These are phyloP conservation scores for Catharus fuscescens DNA, from an alignment of 2,113 vertebrate species.

Conservation along the genomic window DNA sequence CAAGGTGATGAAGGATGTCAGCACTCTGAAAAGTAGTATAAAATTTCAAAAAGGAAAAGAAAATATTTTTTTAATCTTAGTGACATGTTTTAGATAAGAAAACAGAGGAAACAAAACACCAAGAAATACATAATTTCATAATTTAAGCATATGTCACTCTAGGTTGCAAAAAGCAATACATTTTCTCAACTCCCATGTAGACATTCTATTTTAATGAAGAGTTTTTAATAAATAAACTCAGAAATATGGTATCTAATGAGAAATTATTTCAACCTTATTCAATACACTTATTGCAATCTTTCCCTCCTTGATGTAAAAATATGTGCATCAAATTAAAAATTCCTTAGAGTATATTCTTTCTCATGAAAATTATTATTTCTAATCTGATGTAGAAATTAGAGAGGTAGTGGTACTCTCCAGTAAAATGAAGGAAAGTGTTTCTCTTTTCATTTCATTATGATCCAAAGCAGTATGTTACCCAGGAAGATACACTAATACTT, in stretches of 20 bases:
- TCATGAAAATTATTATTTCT: neutral
- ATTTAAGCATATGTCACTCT: neutral
- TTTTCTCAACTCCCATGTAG: neutral
- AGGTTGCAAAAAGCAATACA: neutral
- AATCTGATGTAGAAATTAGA: neutral
- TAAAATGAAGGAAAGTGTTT: neutral
- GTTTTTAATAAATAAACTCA: neutral
- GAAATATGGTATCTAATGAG: neutral
- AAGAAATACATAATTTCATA: neutral
- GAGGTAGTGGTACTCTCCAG: neutral
- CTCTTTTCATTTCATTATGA: neutral
- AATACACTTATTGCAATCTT: neutral
- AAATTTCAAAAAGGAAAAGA: neutral
- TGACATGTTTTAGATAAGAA: neutral
- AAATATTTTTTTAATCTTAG: fast-evolving
- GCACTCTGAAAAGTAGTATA: neutral
- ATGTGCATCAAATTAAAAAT: neutral
- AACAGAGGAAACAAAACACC: neutral
- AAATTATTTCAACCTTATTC: neutral
- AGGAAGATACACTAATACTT: neutral
- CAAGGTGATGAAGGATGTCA: neutral
- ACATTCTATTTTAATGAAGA: neutral
- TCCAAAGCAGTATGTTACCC: neutral
- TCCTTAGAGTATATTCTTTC: neutral
- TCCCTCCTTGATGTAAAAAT: neutral